phyloP scores from a whole-genome alignment of 2,113 vertebrate genomes.

The Columba livia region DNA sequence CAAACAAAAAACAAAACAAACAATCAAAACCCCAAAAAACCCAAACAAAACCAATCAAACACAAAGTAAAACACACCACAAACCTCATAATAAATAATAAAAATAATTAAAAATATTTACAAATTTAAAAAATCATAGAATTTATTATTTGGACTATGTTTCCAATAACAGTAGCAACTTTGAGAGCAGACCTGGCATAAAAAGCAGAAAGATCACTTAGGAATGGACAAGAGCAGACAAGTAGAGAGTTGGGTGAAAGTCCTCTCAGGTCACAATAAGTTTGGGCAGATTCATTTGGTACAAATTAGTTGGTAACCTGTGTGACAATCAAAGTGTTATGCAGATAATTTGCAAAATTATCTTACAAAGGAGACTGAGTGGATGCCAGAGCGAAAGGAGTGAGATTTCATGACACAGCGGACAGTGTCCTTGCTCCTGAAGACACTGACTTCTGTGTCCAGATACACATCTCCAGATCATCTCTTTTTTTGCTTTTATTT shows the following conservation, averaged over 20 bases:
- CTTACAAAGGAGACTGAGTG: background rate
- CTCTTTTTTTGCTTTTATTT: slow-evolving; percentile 7
- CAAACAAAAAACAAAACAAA: too few relatives aligned
- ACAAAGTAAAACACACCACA: too few relatives aligned
- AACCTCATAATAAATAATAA: too few relatives aligned
- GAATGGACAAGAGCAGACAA: background rate
- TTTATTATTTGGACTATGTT: background rate
- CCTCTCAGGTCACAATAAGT: background rate
- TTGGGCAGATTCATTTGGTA: background rate
- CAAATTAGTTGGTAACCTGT: background rate
- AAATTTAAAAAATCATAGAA: too few relatives aligned
- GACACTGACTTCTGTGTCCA: background rate
- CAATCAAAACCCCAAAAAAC: too few relatives aligned
- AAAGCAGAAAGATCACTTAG: background rate
- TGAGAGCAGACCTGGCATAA: background rate
- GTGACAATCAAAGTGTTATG: background rate
- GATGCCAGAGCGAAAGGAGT: background rate
- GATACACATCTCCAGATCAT: background rate
- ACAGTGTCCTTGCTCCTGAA: background rate
- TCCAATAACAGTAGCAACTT: background rate
- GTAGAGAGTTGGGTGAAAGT: background rate
- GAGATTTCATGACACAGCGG: background rate
- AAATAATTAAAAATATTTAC: too few relatives aligned
- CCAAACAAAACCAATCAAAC: too few relatives aligned
- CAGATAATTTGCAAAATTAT: background rate